phyloP scores from a whole-genome alignment of 2,888 invertebrate genomes.

The Drosophila paramelanica region DNA sequence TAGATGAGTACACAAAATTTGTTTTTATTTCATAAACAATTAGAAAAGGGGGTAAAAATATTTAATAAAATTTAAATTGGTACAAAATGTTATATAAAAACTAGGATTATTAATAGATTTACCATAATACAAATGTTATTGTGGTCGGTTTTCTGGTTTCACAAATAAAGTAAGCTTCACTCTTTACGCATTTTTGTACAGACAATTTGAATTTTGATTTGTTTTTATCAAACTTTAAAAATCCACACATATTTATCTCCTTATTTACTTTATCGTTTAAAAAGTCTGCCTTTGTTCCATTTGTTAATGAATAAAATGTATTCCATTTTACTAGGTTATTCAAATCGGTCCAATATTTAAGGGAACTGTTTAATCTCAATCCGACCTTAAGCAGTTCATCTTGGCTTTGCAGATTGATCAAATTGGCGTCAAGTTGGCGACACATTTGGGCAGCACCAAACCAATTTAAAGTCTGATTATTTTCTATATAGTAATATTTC shows the following conservation, averaged over 20 bases:
- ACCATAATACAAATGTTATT: conserved; percentile 20
- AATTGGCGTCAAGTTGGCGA: conserved; percentile 8
- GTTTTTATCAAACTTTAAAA: not conserved
- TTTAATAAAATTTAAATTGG: no score
- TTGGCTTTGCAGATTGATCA: conserved; percentile 30
- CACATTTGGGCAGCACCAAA: conserved; percentile 32
- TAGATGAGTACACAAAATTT: conserved; percentile 1
- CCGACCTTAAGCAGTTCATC: not conserved
- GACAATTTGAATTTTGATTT: not conserved
- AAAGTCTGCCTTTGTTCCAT: not conserved
- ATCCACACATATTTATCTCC: conserved; percentile 11
- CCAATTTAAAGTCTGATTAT: conserved; percentile 22
- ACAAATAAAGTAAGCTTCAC: conserved; percentile 22
- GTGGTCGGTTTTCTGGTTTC: conserved; percentile 23
- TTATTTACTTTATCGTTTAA: not conserved
- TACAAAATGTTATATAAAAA: no score
- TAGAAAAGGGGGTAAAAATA: no score
- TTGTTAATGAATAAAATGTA: conserved; percentile 25
- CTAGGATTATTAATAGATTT: not conserved
- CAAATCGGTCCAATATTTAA: conserved; percentile 41
- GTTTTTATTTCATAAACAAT: not conserved
- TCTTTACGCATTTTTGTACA: not conserved
- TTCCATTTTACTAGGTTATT: conserved; percentile 9
- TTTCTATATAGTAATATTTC: conserved; percentile 29
- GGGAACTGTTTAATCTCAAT: not conserved